Evolutionary conservation across 2,113 vertebrate genomes (phyloP), one percentile per base, ranked within the genome.

Genomic region (Elaphurus davidianus): DNA sequence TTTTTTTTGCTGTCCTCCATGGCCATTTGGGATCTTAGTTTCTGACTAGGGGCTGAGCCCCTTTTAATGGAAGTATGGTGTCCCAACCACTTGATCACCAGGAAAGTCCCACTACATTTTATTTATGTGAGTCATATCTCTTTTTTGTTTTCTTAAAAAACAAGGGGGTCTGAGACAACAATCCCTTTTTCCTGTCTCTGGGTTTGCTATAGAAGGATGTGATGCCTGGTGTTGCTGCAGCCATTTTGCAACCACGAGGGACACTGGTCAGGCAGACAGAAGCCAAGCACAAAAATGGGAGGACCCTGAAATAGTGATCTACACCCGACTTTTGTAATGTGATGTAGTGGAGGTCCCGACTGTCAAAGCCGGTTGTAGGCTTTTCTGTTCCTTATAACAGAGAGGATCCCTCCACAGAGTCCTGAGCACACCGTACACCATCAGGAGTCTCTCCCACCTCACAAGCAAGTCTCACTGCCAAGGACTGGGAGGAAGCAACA

Each of bases 381-480:
- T 28, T 64, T 40, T 64, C 87, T 60, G 52, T 78, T 74, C 28
- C 45, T 62, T 81, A 16, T 17, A 43, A 55, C 67, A 57, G 16
- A 40, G 47, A 79, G n/a, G 52, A 12, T 9, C 45, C 54, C 25
- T 33, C 47, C 27, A 40, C 17, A 40, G 57, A 83, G 45, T 27
- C 74, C 36, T 45, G 25, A 64, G 62, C 30, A 25, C 40, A 50
- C 50, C 0, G 10, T 7, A 13, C 6, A 1, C 52, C 1, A 0
- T 27, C 23, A 28, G 13, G 23, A 12, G 33, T 11, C 1, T 23
- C 45, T 54, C 25, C 12, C 23, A 2, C 43, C 43, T 2, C 54
- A 54, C 2, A 10, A 27, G 36, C 62, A 40, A 7, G 4, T 15
- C 25, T 30, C 14, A 33, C 15, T 13, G n/a, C 23, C 33, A n/a